phyloP scores from a whole-genome alignment of 2,888 invertebrate genomes.

The Amiota mariae region DNA sequence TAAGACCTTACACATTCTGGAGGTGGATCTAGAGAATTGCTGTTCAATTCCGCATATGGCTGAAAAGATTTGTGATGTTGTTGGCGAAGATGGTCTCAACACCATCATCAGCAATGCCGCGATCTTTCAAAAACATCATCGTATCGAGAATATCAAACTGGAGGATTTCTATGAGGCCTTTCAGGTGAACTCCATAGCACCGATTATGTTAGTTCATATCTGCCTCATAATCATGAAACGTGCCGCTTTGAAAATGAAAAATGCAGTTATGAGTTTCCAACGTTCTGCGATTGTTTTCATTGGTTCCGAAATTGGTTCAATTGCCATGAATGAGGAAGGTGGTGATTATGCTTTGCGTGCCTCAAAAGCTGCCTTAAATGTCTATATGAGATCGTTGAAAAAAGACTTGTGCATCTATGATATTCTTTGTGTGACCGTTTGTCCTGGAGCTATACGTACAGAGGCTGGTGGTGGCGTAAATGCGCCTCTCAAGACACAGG shows the following conservation, averaged over 20 bases:
- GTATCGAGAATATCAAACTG: not conserved
- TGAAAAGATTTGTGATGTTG: conserved; percentile 1
- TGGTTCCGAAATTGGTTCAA: not conserved
- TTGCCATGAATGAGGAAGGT: not conserved
- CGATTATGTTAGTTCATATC: conserved; percentile 3
- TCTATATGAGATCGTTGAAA: not conserved
- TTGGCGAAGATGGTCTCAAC: conserved; percentile 7
- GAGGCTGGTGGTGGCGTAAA: not conserved
- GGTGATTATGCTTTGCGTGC: not conserved
- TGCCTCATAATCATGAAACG: not conserved
- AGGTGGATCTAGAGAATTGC: not conserved
- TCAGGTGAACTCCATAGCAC: not conserved
- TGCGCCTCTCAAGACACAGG: not conserved
- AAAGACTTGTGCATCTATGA: not conserved
- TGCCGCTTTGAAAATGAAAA: not conserved
- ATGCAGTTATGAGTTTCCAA: not conserved
- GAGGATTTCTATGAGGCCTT: not conserved
- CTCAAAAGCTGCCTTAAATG: not conserved
- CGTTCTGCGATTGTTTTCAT: not conserved
- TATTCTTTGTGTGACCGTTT: not conserved
- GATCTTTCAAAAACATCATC: not conserved
- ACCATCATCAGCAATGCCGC: not conserved
- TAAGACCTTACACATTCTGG: not conserved
- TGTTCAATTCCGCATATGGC: not conserved
- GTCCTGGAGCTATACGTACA: not conserved